These are phyloP conservation scores for Drosophila fulvimacula DNA, from an alignment of 2,888 invertebrate genomes.

Conservation along the genomic window DNA sequence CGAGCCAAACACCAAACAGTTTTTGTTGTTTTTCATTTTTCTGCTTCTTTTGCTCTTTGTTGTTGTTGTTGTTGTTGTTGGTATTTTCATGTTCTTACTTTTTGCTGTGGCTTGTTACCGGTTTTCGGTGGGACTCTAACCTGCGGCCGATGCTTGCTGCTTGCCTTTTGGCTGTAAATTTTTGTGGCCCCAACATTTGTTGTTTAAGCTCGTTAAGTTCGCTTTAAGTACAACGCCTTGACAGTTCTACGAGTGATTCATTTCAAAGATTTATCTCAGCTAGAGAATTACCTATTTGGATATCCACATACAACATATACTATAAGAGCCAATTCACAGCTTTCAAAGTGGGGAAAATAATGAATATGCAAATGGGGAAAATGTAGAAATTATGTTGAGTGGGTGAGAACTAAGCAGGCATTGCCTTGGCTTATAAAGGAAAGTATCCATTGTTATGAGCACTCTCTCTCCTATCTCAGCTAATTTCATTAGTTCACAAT, in stretches of 20 bases:
- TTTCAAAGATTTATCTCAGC: background rate
- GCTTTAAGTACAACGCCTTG: slow-evolving; percentile 2
- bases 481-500: slow-evolving; percentile 52
- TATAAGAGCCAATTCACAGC: background rate
- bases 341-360: background rate
- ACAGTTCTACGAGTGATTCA: slow-evolving; percentile 1
- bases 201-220: slow-evolving; percentile 13
- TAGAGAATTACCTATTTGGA: background rate
- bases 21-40: slow-evolving; percentile 16
- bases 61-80: slow-evolving; percentile 14
- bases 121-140: slow-evolving; percentile 53
- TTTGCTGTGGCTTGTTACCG: slow-evolving; percentile 72
- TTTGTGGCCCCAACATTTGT: slow-evolving; percentile 22
- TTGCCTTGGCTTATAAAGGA: background rate
- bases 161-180: slow-evolving; percentile 26
- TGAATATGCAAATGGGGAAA: slow-evolving; percentile 32
- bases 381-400: slow-evolving; percentile 9
- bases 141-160: slow-evolving; percentile 16
- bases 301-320: background rate
- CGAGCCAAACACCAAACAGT: slow-evolving; percentile 30
- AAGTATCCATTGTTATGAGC: slow-evolving; percentile 33
- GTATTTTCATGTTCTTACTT: slow-evolving; percentile 65
- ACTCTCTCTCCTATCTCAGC: slow-evolving; percentile 27
- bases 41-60: background rate
- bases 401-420: slow-evolving; percentile 25